A percentile compares a stretch with the other conserved stretches of the same genome.
Conservation (phyloP, 1,140 invertebrate genomes). For the Eriocheir sinensis region DNA sequence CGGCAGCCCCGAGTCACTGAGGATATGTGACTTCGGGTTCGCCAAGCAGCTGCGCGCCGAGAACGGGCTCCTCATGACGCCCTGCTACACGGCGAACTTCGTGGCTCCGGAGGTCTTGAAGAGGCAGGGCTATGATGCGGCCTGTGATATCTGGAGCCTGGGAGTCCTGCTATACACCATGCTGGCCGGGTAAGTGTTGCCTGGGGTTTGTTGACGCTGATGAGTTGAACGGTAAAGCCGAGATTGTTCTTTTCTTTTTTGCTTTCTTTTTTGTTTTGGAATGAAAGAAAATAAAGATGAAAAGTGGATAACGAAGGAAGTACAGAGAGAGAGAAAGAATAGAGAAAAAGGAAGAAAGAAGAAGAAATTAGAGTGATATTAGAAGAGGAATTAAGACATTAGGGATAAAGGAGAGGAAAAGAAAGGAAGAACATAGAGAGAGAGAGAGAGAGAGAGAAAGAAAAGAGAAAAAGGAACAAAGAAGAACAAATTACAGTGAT, state of each 20-base stretch:
- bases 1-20: slow-evolving; percentile 90
- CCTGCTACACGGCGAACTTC: slow-evolving; percentile 99
- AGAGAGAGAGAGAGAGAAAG: too few species aligned
- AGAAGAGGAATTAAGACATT: too few species aligned
- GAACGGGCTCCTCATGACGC: slow-evolving; percentile 99
- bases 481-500: too few species aligned
- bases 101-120: slow-evolving; percentile 99
- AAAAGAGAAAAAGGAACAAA: too few species aligned
- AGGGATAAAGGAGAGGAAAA: too few species aligned
- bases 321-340: too few species aligned
- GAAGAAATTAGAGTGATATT: too few species aligned
- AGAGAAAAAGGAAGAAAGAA: too few species aligned
- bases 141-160: slow-evolving; percentile 99
- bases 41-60: slow-evolving; percentile 98
- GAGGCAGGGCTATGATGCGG: slow-evolving; percentile 97
- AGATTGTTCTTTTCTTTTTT: neutral
- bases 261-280: neutral
- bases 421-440: too few species aligned
- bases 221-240: neutral
- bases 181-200: slow-evolving; percentile 90
- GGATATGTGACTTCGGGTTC: slow-evolving; percentile 97
- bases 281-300: neutral
- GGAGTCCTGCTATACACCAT: slow-evolving; percentile 98
- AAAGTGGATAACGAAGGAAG: neutral
- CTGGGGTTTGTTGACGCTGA: neutral